Conservation (phyloP, 2,888 invertebrate species). For the Macropis europaea region DNA sequence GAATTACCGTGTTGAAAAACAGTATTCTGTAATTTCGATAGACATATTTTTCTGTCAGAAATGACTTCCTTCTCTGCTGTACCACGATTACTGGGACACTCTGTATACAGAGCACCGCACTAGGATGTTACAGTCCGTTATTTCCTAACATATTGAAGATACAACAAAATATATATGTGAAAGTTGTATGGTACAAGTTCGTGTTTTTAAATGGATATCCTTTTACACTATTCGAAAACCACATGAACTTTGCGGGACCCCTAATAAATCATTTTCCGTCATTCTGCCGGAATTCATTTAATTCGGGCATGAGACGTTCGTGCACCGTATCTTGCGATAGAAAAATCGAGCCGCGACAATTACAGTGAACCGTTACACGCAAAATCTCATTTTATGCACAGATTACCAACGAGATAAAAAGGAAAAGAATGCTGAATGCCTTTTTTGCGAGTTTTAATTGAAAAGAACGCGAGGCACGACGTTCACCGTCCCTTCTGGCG, state of each 20-base stretch:
- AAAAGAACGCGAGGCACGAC: not conserved
- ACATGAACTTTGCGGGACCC: not conserved
- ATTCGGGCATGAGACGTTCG: not conserved
- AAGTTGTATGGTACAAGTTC: too few species aligned
- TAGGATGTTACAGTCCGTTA: too few species aligned
- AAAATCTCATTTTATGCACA: not conserved
- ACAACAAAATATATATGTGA: too few species aligned
- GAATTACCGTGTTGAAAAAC: too few species aligned
- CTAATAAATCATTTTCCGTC: constrained; percentile 17
- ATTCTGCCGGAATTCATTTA: not conserved
- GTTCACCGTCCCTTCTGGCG: constrained; percentile 11
- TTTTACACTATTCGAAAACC: too few species aligned
- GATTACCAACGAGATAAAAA: not conserved
- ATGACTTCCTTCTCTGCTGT: too few species aligned
- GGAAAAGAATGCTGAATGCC: not conserved
- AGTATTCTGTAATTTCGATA: too few species aligned
- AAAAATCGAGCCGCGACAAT: not conserved
- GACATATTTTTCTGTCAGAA: too few species aligned
- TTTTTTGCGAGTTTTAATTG: not conserved
- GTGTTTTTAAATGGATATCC: too few species aligned
- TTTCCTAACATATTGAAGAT: too few species aligned
- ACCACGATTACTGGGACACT: too few species aligned
- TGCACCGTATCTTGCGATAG: not conserved
- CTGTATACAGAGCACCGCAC: too few species aligned
- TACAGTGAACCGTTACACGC: not conserved